Base-by-base conservation (phyloP, 2,888 invertebrate species). In the Acheta domesticus region DNA sequence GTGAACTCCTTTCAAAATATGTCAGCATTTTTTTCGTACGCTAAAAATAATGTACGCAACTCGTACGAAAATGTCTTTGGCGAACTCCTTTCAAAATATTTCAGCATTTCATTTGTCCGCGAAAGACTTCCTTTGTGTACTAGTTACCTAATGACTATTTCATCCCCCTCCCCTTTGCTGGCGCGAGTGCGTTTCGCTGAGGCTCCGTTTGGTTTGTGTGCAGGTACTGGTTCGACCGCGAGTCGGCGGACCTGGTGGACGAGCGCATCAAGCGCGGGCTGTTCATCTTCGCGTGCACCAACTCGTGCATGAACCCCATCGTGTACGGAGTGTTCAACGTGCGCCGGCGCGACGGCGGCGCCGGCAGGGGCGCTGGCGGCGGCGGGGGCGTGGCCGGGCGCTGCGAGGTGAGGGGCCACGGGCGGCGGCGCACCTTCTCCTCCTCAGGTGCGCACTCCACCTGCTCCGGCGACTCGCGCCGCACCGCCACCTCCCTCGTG, bases 301-400 rank as follows among this genome's bases (percentile, higher is more conserved):
- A 98, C 87, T 97, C 97, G 4, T 97, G 97, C 86, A 95, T 97
- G 88, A 97, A 98, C 88, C 98, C 98, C 5, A 93, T 98, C 82
- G 97, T 98, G 48, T 98, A 98, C 86, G 98, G 98, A 0, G 90
- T 92, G 20, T 96, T 95, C 86, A 95, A 95, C 86, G 93, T 95
- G 83, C 88, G 93, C 23, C 85, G 86, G 8, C 84, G 85, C 14
- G 77, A 80, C n/a, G 62, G 75, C n/a, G 77, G 75, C n/a, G 77
- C 75, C 48, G 20, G 5, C 14, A n/a, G 76, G 36, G 62, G 16
- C n/a, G n/a, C n/a, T n/a, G 16, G 4, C 4, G n/a, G n/a, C n/a
- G 62, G 62, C n/a, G 62, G 62, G 62, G 62, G 62, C 16, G 16
- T 19, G 62, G 62, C n/a, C 16, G n/a, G 12, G 62, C 14, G n/a